phyloP scores from a whole-genome alignment of 2,888 invertebrate species.

The Chydorus sphaericus region DNA sequence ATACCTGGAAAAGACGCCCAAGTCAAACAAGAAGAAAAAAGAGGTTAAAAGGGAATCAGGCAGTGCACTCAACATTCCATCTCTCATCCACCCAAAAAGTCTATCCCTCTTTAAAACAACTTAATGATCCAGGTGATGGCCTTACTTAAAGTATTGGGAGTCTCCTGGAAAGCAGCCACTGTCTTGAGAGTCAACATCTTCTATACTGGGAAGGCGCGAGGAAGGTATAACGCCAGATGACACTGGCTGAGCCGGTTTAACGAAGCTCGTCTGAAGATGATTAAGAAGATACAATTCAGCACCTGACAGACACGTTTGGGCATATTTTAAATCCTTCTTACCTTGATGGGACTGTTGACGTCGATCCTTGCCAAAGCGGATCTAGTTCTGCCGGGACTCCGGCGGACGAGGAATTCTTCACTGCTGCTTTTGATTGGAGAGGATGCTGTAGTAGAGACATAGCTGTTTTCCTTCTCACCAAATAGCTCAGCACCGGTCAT shows the following conservation, averaged over 20 bases:
- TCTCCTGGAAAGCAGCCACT: slow-evolving; percentile 5
- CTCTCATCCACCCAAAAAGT: too few relatives aligned
- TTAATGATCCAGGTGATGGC: slow-evolving; percentile 3
- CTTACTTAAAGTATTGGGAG: slow-evolving; percentile 1
- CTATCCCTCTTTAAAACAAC: too few relatives aligned
- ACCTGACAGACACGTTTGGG: neutral
- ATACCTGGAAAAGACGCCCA: neutral
- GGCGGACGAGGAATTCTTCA: neutral
- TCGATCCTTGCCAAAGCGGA: neutral
- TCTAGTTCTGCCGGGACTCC: neutral
- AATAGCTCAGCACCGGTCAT: neutral
- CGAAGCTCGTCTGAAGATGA: neutral
- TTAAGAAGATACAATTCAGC: neutral
- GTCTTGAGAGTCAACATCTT: slow-evolving; percentile 7
- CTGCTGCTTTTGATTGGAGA: neutral
- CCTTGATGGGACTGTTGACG: slow-evolving; percentile 2
- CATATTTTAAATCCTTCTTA: too few relatives aligned
- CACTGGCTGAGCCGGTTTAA: slow-evolving; percentile 1
- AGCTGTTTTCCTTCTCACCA: slow-evolving; percentile 3
- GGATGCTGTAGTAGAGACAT: neutral
- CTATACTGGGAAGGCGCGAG: neutral
- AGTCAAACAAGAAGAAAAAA: neutral
- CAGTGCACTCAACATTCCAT: too few relatives aligned
- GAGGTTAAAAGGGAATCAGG: too few relatives aligned
- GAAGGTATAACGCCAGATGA: neutral